phyloP scores from a whole-genome alignment of 92 coral and sea anemone genomes.

The Phenganax marumi region DNA sequence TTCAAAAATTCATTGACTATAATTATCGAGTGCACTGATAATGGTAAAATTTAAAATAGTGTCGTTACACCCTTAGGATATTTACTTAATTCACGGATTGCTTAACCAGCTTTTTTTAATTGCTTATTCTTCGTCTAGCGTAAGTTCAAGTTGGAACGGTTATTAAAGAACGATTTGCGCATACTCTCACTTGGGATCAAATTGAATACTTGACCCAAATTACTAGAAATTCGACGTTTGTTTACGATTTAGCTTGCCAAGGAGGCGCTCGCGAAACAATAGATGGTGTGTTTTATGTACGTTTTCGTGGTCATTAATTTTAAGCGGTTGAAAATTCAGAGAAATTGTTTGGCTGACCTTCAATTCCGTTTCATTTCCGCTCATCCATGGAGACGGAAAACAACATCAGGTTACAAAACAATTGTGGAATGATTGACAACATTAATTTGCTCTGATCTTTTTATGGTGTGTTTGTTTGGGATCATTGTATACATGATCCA shows the following conservation, averaged over 20 bases:
- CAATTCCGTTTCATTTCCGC: neutral
- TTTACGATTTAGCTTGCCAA: neutral
- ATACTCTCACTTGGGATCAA: neutral
- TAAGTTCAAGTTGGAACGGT: too few species aligned
- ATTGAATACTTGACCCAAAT: neutral
- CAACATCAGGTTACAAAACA: neutral
- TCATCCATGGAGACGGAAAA: neutral
- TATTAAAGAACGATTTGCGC: too few species aligned
- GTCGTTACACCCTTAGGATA: too few species aligned
- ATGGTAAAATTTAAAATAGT: too few species aligned
- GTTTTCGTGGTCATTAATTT: neutral
- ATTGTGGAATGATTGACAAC: neutral
- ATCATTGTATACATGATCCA: too few species aligned
- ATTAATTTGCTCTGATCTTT: neutral
- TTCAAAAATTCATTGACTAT: too few species aligned
- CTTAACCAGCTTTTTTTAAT: too few species aligned
- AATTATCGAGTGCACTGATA: too few species aligned
- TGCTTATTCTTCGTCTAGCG: too few species aligned
- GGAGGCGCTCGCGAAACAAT: neutral
- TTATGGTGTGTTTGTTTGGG: too few species aligned
- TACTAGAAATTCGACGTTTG: too few species aligned
- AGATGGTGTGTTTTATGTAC: neutral
- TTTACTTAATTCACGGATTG: too few species aligned
- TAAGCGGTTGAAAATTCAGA: neutral
- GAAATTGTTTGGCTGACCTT: neutral